A percentile compares a stretch with the other conserved stretches of the same genome.
Conservation (phyloP, 2,888 invertebrate genomes). For the Hypena proboscidalis region DNA sequence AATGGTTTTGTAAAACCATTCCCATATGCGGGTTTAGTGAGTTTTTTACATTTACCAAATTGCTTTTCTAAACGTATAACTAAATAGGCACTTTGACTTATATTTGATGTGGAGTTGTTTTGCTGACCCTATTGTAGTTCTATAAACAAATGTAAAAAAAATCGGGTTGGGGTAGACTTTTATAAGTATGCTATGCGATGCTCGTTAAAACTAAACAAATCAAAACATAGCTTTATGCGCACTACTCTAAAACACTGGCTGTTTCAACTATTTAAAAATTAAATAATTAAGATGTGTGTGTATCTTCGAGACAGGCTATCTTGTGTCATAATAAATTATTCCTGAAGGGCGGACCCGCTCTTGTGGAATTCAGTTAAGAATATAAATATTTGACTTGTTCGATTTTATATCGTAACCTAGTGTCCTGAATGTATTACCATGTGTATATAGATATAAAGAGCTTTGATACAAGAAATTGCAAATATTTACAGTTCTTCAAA, state of each 20-base stretch:
- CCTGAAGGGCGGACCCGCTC: conserved; percentile 51
- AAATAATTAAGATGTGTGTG: conserved; percentile 52
- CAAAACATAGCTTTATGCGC: conserved; percentile 42
- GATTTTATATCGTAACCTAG: conserved; percentile 40
- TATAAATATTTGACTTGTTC: conserved; percentile 55
- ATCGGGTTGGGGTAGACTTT: no score
- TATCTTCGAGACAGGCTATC: conserved; percentile 48
- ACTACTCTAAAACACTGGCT: conserved; percentile 46
- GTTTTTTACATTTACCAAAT: conserved; percentile 50
- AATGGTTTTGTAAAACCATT: conserved; percentile 55
- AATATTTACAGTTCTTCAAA: no score
- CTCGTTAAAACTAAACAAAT: conserved; percentile 42
- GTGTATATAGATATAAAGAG: no score
- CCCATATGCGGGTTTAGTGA: no score
- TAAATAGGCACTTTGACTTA: conserved; percentile 35
- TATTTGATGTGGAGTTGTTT: conserved; percentile 7
- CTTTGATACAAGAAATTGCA: no score
- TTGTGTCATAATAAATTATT: conserved; percentile 62
- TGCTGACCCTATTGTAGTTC: conserved; percentile 2
- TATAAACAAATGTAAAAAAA: neutral
- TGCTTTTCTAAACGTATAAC: conserved; percentile 31
- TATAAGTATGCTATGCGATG: no score
- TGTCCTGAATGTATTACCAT: conserved; percentile 36
- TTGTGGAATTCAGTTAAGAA: conserved; percentile 61
- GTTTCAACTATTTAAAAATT: conserved; percentile 52